Percentiles rank a stretch among this genome's conserved stretches.
Evolutionary conservation across 1,140 invertebrate species (phyloP).

Genomic region (Telenomus remus): DNA sequence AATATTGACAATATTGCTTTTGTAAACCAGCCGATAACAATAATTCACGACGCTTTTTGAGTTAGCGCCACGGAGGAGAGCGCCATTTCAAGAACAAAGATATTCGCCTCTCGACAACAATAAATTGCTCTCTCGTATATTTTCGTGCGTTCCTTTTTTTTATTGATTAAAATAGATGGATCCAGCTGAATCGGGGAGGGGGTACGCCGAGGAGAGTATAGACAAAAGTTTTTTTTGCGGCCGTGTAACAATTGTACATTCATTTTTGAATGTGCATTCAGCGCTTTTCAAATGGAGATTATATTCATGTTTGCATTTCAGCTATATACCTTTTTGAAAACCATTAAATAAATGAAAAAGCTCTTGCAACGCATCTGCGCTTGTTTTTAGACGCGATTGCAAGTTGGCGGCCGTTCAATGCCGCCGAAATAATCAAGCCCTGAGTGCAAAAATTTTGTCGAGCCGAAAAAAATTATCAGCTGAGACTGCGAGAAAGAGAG

Average conservation of each 20-base stretch:
- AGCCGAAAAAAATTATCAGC: too few relatives aligned
- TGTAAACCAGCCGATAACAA: too few relatives aligned
- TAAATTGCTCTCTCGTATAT: not conserved
- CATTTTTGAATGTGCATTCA: not conserved
- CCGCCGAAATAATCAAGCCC: too few relatives aligned
- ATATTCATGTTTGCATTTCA: not conserved
- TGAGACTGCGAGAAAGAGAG: too few relatives aligned
- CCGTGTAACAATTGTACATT: conserved; percentile 1
- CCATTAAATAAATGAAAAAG: not conserved
- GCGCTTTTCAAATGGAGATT: not conserved
- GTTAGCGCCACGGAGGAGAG: not conserved
- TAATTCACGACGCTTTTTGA: too few relatives aligned
- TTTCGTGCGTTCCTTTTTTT: not conserved
- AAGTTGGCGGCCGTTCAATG: not conserved
- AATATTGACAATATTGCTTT: too few relatives aligned
- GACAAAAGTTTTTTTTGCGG: conserved; percentile 1
- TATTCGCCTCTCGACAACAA: not conserved
- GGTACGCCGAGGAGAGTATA: not conserved
- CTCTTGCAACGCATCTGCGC: not conserved
- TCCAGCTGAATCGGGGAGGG: not conserved
- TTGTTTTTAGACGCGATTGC: not conserved
- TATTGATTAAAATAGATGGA: conserved; percentile 2
- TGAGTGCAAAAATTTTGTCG: too few relatives aligned
- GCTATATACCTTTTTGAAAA: not conserved
- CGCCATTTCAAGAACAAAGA: not conserved